Percentiles rank a stretch among this genome's conserved stretches.
Conservation (phyloP, 2,113 vertebrate species). For the Hippopotamus amphibius region DNA sequence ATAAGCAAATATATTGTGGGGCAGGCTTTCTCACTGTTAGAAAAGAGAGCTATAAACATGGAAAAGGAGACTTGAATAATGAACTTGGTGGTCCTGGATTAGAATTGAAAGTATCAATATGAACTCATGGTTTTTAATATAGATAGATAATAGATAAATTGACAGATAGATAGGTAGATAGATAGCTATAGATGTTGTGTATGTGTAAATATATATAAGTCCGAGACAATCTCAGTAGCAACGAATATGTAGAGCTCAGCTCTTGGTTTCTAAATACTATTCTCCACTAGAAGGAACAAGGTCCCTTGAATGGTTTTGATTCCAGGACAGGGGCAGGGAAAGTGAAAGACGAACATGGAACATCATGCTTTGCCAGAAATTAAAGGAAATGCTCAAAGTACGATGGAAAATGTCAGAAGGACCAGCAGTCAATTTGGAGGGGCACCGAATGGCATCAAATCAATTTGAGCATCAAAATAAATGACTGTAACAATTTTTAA, state of each 20-base stretch:
- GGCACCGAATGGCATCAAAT: background rate
- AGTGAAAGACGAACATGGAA: slow-evolving; percentile 15
- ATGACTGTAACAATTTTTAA: background rate
- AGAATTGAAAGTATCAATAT: background rate
- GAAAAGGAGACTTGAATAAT: background rate
- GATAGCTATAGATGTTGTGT: background rate
- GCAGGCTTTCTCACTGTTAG: background rate
- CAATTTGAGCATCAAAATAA: background rate
- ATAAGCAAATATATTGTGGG: background rate
- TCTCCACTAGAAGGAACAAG: background rate
- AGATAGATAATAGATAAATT: background rate
- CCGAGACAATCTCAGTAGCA: background rate
- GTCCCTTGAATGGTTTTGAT: background rate
- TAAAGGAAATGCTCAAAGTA: background rate
- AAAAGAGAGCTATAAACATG: background rate
- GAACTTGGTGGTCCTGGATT: background rate
- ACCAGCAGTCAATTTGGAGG: background rate
- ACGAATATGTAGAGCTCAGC: background rate
- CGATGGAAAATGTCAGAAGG: background rate
- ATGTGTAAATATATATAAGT: background rate
- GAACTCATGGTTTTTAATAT: background rate
- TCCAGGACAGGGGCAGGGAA: background rate
- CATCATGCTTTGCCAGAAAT: slow-evolving; percentile 28
- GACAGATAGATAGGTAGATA: background rate
- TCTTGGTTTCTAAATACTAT: background rate